Percentiles rank a stretch among this genome's conserved stretches.
Conservation (phyloP, 2,113 vertebrate genomes). For the Nipponia nippon region DNA sequence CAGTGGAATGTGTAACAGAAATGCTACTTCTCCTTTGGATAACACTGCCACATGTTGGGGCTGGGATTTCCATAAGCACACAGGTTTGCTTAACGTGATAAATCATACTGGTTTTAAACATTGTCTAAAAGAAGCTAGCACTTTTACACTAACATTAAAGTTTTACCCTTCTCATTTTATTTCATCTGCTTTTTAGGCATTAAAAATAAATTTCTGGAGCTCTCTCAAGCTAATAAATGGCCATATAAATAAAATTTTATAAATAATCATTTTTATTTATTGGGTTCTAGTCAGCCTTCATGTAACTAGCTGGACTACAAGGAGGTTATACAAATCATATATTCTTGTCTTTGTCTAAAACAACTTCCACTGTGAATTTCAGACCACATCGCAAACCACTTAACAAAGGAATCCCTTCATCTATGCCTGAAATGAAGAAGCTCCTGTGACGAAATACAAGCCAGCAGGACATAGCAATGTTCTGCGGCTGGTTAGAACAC, state of each 20-base stretch:
- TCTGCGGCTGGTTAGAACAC: neutral
- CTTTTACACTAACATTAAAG: neutral
- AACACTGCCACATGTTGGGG: accelerated
- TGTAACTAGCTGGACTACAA: neutral
- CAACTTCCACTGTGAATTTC: neutral
- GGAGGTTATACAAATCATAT: neutral
- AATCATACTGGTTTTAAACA: neutral
- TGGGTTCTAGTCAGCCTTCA: neutral
- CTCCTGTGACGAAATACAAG: neutral
- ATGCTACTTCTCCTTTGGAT: neutral
- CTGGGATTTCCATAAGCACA: neutral
- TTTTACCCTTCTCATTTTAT: neutral
- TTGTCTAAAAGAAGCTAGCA: too few relatives aligned
- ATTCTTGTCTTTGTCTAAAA: neutral
- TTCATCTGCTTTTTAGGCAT: neutral
- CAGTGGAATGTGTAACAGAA: neutral
- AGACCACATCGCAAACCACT: neutral
- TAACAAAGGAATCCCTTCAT: neutral
- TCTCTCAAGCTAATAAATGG: neutral
- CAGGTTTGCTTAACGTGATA: neutral
- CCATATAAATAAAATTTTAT: neutral
- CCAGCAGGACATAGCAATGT: neutral
- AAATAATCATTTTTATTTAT: neutral
- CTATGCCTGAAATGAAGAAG: neutral
- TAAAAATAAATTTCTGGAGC: neutral